Conservation (phyloP, 2,797 vertebrate species). For the Pterois miles region DNA sequence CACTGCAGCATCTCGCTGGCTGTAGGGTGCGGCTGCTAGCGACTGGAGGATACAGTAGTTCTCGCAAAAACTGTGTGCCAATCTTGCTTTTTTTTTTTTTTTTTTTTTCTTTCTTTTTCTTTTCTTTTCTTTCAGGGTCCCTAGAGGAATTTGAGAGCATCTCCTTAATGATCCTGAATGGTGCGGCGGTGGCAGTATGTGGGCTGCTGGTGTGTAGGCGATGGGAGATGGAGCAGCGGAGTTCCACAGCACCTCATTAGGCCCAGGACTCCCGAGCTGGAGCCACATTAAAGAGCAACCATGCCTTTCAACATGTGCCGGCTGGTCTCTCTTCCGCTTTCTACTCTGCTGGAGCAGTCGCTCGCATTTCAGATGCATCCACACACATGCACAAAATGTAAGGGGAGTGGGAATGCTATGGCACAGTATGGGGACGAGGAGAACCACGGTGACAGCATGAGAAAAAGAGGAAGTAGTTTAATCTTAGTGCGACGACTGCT, state of each 20-base stretch:
- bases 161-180: conserved; percentile 77
- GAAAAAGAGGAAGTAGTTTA: neutral
- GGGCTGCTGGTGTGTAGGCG: conserved; percentile 70
- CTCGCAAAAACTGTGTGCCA: conserved; percentile 57
- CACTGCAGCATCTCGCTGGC: conserved; percentile 8
- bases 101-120: conserved; percentile 25
- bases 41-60: conserved; percentile 28
- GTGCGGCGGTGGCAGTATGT: conserved; percentile 62
- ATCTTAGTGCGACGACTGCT: neutral
- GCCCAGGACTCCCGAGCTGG: conserved; percentile 86
- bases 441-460: neutral
- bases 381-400: conserved; percentile 52
- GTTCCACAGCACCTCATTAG: conserved; percentile 89
- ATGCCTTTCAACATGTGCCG: conserved; percentile 91
- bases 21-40: conserved; percentile 37
- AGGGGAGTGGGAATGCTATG: conserved; percentile 9
- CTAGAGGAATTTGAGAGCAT: conserved; percentile 72
- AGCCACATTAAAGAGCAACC: conserved; percentile 90
- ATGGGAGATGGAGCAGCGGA: conserved; percentile 60
- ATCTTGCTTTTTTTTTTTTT: conserved; percentile 11
- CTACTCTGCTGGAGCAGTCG: conserved; percentile 58
- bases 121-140: conserved; percentile 44
- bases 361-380: conserved; percentile 59
- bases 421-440: neutral
- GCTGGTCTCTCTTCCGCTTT: conserved; percentile 78